phyloP scores from a whole-genome alignment of 1,140 invertebrate genomes.

The Asbolus verrucosus region DNA sequence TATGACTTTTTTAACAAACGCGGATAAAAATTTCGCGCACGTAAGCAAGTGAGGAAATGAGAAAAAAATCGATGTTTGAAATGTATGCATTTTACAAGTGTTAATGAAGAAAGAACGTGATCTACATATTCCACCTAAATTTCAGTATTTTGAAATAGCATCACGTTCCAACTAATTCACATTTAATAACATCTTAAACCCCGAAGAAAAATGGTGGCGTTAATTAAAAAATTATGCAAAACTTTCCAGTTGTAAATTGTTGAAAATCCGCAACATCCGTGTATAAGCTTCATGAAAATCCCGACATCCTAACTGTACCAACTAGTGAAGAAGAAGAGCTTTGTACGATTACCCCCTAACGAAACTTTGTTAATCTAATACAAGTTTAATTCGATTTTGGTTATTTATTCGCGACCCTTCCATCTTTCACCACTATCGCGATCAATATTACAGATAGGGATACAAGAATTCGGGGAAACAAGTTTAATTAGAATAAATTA shows the following conservation, averaged over 20 bases:
- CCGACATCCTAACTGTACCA: slow-evolving; percentile 11
- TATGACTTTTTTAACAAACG: too few relatives aligned
- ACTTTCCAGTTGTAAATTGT: neutral
- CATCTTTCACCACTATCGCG: slow-evolving; percentile 41
- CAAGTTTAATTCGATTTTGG: slow-evolving; percentile 47
- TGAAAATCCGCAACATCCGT: slow-evolving; percentile 4
- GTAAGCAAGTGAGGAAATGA: slow-evolving; percentile 21
- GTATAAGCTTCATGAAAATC: slow-evolving; percentile 11
- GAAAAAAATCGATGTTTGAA: slow-evolving; percentile 13
- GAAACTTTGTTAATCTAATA: slow-evolving; percentile 50
- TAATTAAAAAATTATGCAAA: slow-evolving; percentile 37
- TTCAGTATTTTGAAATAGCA: slow-evolving; percentile 10
- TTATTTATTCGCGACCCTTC: slow-evolving; percentile 47
- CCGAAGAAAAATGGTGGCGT: slow-evolving; percentile 6
- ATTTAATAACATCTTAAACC: slow-evolving; percentile 6
- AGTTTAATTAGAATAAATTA: slow-evolving; percentile 60
- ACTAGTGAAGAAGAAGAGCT: slow-evolving; percentile 23
- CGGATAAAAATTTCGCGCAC: slow-evolving; percentile 18
- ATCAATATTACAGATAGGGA: slow-evolving; percentile 51
- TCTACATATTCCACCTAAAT: neutral
- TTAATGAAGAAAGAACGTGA: slow-evolving; percentile 23
- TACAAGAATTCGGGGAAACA: slow-evolving; percentile 50
- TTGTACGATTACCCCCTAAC: slow-evolving; percentile 32
- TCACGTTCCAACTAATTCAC: neutral
- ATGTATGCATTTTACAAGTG: slow-evolving; percentile 28